Conservation (phyloP, 2,797 vertebrate species). For the Phataginus tricuspis region DNA sequence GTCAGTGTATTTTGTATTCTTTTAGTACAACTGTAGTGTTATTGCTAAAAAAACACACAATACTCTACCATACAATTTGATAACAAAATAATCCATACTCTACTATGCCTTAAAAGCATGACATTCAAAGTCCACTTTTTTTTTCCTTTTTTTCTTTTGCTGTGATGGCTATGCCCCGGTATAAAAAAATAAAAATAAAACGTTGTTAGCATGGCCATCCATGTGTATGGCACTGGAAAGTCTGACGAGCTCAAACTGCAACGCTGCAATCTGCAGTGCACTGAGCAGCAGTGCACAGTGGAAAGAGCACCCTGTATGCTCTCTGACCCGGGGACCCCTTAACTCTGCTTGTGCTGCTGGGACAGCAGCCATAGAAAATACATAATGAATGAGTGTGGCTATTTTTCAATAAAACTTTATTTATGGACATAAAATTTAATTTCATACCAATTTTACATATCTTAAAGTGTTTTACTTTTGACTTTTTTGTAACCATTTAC, state of each 20-base stretch:
- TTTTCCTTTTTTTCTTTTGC: background rate
- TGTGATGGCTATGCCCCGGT: background rate
- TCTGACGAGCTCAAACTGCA: background rate
- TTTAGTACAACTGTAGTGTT: background rate
- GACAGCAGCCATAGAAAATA: background rate
- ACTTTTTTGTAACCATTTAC: background rate
- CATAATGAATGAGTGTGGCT: background rate
- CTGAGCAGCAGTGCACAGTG: background rate
- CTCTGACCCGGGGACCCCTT: background rate
- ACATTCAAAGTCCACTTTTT: background rate
- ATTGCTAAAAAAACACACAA: background rate
- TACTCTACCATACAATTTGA: background rate
- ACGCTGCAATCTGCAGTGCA: background rate
- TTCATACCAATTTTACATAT: background rate
- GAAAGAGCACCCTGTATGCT: background rate
- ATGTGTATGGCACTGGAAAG: background rate
- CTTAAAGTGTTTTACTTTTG: background rate
- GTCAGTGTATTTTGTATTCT: background rate
- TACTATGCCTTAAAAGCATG: background rate
- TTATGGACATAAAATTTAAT: background rate
- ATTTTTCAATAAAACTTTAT: background rate
- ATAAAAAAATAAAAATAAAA: background rate
- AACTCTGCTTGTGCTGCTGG: background rate
- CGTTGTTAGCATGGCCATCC: background rate
- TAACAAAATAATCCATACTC: background rate